Percentiles rank a stretch among this genome's conserved stretches.
phyloP scores from a whole-genome alignment of 2,113 vertebrate species.

The Psammodynastes pulverulentus region DNA sequence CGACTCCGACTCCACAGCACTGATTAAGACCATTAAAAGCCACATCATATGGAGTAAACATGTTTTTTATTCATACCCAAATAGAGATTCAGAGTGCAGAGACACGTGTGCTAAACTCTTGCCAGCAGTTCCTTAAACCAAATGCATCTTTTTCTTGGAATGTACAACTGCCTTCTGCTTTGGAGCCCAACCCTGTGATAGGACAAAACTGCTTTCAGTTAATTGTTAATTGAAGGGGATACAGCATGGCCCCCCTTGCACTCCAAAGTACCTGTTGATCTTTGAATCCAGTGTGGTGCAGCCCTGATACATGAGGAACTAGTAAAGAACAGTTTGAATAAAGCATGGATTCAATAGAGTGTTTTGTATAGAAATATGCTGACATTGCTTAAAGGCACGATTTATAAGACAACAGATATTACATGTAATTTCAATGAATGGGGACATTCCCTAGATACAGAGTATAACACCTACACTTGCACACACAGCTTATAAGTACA shows the following conservation, averaged over 20 bases:
- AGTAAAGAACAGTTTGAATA: slow-evolving; percentile 25
- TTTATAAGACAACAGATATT: neutral
- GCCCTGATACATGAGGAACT: neutral
- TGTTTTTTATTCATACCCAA: neutral
- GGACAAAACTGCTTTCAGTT: neutral
- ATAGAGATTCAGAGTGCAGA: neutral
- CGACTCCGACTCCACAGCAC: too few species aligned
- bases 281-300: neutral
- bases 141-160: neutral
- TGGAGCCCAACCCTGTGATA: neutral
- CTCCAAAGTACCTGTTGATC: neutral
- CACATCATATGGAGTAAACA: slow-evolving; percentile 19
- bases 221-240: neutral
- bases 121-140: neutral
- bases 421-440: neutral
- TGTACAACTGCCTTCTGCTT: neutral
- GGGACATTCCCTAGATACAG: neutral
- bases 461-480: neutral
- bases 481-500: neutral
- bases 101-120: neutral
- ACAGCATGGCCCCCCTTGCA: neutral
- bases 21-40: neutral
- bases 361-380: slow-evolving; percentile 14
- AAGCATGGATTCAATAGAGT: slow-evolving; percentile 21
- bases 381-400: neutral